Conservation (phyloP, 2,113 vertebrate genomes). For the Pelmatolapia mariae region DNA sequence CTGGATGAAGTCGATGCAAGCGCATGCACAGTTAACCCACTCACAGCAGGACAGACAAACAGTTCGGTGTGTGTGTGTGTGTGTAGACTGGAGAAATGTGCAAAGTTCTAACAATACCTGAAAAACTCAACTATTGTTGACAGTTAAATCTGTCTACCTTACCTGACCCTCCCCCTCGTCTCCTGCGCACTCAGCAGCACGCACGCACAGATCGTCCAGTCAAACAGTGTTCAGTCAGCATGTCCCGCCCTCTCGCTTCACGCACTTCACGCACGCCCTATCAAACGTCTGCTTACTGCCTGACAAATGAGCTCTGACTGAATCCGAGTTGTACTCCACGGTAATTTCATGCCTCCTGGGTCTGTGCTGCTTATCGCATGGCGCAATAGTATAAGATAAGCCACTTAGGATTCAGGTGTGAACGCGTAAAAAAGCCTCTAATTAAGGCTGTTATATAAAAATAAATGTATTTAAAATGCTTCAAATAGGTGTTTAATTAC, state of each 20-base stretch:
- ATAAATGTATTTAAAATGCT: not conserved
- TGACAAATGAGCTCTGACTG: not conserved
- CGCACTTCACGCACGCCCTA: not conserved
- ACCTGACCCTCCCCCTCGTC: conserved; percentile 12
- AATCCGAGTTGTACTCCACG: not conserved
- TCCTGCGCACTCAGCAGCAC: not conserved
- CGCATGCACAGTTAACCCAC: not conserved
- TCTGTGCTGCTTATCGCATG: not conserved
- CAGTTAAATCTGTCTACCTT: not conserved
- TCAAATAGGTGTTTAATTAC: not conserved
- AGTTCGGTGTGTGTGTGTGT: not conserved
- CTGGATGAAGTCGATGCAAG: not conserved
- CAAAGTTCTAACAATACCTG: not conserved
- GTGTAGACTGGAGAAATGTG: not conserved
- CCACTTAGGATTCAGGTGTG: not conserved
- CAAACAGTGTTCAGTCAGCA: not conserved
- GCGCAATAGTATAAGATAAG: not conserved
- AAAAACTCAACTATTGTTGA: not conserved
- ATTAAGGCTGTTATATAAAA: not conserved
- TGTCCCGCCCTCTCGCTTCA: not conserved
- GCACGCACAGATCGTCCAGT: not conserved
- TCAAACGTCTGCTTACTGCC: not conserved
- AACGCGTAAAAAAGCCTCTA: not conserved
- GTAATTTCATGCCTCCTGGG: conserved; percentile 5
- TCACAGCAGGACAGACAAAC: not conserved